Percentiles rank a stretch among this genome's conserved stretches.
Evolutionary conservation across 2,113 vertebrate species (phyloP).

Genomic region (Coracopsis vasa): DNA sequence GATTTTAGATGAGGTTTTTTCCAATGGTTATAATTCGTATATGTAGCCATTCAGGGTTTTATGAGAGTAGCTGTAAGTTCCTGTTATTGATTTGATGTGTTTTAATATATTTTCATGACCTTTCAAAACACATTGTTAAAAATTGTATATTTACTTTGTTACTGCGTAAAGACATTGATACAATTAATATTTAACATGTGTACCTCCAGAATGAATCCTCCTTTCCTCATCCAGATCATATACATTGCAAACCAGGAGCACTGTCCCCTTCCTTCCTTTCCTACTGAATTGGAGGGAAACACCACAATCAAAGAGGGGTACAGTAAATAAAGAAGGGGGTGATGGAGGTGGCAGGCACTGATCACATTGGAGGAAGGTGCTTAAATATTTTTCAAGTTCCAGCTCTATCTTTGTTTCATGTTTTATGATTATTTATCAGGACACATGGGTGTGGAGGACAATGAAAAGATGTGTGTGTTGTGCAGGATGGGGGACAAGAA

Average conservation of each 20-base stretch:
- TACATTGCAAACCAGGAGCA: not conserved
- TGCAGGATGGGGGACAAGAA: not conserved
- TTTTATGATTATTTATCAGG: not conserved
- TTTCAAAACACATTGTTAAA: conserved; percentile 67
- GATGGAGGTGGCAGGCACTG: fast-evolving
- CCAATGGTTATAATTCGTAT: conserved; percentile 36
- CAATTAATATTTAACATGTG: not conserved
- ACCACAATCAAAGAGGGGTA: not conserved
- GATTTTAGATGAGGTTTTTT: conserved; percentile 53
- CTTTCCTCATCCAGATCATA: not conserved
- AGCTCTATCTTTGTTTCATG: not conserved
- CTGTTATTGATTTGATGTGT: conserved; percentile 66
- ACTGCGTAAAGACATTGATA: not conserved
- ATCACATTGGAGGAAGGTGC: not conserved
- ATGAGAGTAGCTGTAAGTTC: conserved; percentile 42
- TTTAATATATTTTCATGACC: conserved; percentile 69
- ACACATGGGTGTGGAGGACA: not conserved
- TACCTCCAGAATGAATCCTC: not conserved
- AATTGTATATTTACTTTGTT: conserved; percentile 2
- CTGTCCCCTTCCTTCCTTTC: not conserved
- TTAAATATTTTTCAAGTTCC: not conserved
- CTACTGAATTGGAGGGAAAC: not conserved
- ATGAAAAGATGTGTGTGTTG: not conserved
- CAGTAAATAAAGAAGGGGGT: not conserved
- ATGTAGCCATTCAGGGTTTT: conserved; percentile 37